Base-by-base conservation (phyloP, 1,140 invertebrate genomes). In the Brachionus asplanchnoidis region DNA sequence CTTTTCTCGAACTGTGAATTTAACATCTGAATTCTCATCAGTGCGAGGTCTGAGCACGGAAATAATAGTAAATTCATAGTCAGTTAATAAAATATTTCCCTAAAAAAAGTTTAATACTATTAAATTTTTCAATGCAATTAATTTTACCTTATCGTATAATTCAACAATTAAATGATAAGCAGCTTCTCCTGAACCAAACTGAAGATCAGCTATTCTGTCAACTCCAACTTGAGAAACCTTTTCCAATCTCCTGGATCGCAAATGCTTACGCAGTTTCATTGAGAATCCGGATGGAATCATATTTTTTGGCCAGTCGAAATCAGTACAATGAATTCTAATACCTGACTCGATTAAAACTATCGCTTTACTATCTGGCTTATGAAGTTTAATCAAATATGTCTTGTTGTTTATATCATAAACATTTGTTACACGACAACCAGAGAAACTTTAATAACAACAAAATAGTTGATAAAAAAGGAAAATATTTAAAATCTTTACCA, bases 241-340 rank as follows among this genome's bases (percentile, higher is more conserved):
- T 91, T 98, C 96, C 5, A 99, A 89, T 53, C 98, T 92, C 89
- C 98, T 97, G 89, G 98, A 97, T 87, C 95, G 95, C 28, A 99
- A 91, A 90, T 99, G 97, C 91, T 99, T 99, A 84, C 98, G 91
- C 88, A 99, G 94, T 92, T 99, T 99, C 97, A 99, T 99, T 83
- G 95, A 94, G 89, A 99, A 99, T 1, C 96, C 95, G 14, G 95
- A 97, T 1, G 97, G 96, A 23, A 95, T 93, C 66, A 93, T 92
- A 92, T 97, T 97, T 91, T 99, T 99, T 0, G 97, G 96, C 97
- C 97, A 99, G 88, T 99, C 96, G 91, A 95, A 99, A 26, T 92
- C 93, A 17, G 98, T 99, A 75, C 93, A 94, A 89, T 99, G 97
- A 86, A 99, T 93, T 78, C 97, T 91, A 84, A 93, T 94, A 0